Base-by-base conservation (phyloP, 2,797 vertebrate genomes). In the Apodemus agrarius region DNA sequence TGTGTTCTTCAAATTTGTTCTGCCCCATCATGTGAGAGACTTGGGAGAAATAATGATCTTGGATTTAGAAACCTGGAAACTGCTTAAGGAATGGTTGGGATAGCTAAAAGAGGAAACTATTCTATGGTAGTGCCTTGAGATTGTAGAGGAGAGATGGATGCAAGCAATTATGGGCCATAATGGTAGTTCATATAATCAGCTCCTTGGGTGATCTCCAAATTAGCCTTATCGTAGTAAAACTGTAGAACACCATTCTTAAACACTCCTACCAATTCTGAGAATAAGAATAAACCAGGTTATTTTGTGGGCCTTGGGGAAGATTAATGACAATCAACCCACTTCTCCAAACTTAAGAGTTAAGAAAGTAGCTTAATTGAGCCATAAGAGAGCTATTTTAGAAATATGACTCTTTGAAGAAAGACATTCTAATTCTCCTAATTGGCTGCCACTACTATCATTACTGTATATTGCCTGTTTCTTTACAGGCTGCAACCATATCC, bases 391-490 rank as follows among this genome's bases (percentile, higher is more conserved):
- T 52, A 46, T n/a, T 6, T 97, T 94, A 57, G 92, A 97, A 95
- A 96, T 89, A 96, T 1, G 24, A 79, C 94, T 97, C 94, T 82
- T 90, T 96, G 94, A 94, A 90, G 93, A 91, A 94, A 49, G 94
- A 88, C 94, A 81, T 96, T 97, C 93, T 97, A 96, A 97, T 97
- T 97, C 95, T 54, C 91, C 88, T 98, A 97, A 97, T 96, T 97
- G 94, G 92, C 88, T 91, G 63, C 94, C 82, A 29, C 74, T 76
- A 96, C 40, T 93, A 93, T 52, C 80, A 94, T 90, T 80, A 90
- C 94, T 86, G 83, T 91, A 69, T 24, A 67, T 81, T 97, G 90
- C 63, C 84, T 89, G 92, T 96, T 78, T 65, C 52, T 54, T 93
- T 95, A 31, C 52, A 95, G 0, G 0, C 93, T 89, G 1, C 0